A percentile compares a stretch with the other conserved stretches of the same genome.
Conservation (phyloP, 1,140 invertebrate genomes). For the Papilio xuthus region DNA sequence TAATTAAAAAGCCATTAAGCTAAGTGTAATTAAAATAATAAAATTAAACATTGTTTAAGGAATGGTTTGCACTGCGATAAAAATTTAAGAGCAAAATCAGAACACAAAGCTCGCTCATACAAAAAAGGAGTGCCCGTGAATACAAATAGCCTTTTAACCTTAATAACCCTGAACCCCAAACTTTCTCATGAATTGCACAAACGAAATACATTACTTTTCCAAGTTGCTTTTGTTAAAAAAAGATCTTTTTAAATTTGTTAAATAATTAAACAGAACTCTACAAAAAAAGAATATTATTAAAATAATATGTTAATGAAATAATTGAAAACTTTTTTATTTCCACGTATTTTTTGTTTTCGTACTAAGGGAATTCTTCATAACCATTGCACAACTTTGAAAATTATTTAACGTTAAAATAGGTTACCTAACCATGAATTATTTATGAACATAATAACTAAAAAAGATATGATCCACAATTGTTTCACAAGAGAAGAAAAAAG, state of each 20-base stretch:
- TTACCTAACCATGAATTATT: neutral
- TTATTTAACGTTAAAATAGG: too few species aligned
- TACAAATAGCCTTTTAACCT: slow-evolving; percentile 35
- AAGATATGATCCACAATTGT: neutral
- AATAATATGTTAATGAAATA: too few species aligned
- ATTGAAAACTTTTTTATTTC: too few species aligned
- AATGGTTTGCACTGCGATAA: slow-evolving; percentile 27
- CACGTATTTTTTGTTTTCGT: too few species aligned
- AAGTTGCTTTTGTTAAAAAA: slow-evolving; percentile 21
- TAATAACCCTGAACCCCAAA: slow-evolving; percentile 33
- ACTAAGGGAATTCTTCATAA: too few species aligned
- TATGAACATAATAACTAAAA: neutral
- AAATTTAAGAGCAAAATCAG: slow-evolving; percentile 18
- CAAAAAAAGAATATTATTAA: too few species aligned
- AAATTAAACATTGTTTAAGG: neutral
- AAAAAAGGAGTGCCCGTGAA: slow-evolving; percentile 32
- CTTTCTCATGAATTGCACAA: slow-evolving; percentile 33
- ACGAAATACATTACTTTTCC: slow-evolving; percentile 27
- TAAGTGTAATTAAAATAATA: slow-evolving; percentile 20
- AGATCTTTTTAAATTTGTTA: neutral
- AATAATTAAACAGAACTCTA: neutral
- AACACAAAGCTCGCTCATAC: slow-evolving; percentile 23
- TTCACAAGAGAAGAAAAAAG: neutral
- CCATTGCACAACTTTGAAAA: neutral
- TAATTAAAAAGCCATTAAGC: slow-evolving; percentile 23